A percentile compares a stretch with the other conserved stretches of the same genome.
These are phyloP conservation scores for Tricholaema leucomelas DNA, from an alignment of 2,113 vertebrate genomes.

Conservation along the genomic window DNA sequence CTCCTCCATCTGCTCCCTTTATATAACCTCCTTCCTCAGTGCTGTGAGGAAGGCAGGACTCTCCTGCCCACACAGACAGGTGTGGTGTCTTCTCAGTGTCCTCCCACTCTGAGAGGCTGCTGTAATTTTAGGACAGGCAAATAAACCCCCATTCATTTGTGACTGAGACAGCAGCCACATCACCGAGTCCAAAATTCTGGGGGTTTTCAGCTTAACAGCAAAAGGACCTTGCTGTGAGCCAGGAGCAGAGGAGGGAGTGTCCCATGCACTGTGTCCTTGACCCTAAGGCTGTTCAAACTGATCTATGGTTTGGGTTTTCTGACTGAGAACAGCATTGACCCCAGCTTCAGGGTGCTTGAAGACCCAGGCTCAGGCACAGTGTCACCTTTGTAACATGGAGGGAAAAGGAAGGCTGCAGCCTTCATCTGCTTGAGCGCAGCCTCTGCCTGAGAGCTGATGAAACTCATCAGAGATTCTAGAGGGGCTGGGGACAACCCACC, in stretches of 20 bases:
- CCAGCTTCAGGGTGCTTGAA: too few species aligned
- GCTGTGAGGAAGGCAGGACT: too few species aligned
- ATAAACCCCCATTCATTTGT: background rate
- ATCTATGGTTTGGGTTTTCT: too few species aligned
- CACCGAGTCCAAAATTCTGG: background rate
- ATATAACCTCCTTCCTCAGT: background rate
- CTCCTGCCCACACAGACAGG: background rate
- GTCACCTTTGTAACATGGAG: background rate
- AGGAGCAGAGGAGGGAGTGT: background rate
- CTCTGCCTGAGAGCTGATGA: background rate
- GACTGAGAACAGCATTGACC: too few species aligned
- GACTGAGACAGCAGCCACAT: background rate
- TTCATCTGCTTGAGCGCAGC: rapidly evolving
- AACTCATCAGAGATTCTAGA: background rate
- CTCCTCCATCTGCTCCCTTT: background rate
- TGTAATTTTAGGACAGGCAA: background rate
- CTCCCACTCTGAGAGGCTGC: background rate
- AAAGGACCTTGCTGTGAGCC: background rate
- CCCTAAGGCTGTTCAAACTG: background rate
- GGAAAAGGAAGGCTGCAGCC: background rate
- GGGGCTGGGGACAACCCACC: background rate
- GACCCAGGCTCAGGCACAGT: background rate
- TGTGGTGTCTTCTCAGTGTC: background rate
- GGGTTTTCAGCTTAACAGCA: background rate
- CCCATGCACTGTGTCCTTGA: background rate